Evolutionary conservation across 2,113 vertebrate species (phyloP), one percentile per base, ranked within the genome.

Genomic region (Ailuropoda melanoleuca): DNA sequence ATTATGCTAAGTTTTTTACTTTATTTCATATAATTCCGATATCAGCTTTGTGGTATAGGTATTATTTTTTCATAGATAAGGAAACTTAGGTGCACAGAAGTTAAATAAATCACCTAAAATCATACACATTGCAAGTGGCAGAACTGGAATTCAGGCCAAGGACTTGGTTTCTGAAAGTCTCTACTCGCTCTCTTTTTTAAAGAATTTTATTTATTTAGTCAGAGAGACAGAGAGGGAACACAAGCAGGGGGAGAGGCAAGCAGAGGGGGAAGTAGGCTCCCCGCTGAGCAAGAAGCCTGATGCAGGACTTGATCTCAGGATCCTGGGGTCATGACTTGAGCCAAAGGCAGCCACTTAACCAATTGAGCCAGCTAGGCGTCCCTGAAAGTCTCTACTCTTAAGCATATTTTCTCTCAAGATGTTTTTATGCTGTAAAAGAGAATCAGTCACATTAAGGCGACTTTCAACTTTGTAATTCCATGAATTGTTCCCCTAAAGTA

Each of bases 401-500:
- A 78, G 18, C 5, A 10, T 55, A 75, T 89, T 94, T 91, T 46
- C 46, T 96, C 13, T 88, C 12, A 88, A 77, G 56, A 78, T 34
- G 18, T 93, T 70, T 91, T 93, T 58, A 81, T 94, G 37, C 88
- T 46, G 5, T 94, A 68, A 75, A n/a, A 19, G 26, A 84, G 14
- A 94, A 78, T 60, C 37, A 39, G 60, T 95, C 24, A 85, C 31
- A 48, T 14, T 92, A 83, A 96, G 43, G 24, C 89, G 29, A 34
- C 13, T 48, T 90, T 89, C 18, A 72, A 23, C 37, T 77, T 93
- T 90, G 82, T 90, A 88, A 83, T 97, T 94, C 18, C 94, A 18
- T 97, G 66, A 95, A 83, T 85, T 97, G 18, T 84, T 96, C n/a
- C 88, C 37, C 46, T 75, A 87, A 95, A 92, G 82, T 88, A 80